These are phyloP conservation scores for Uropsilus gracilis DNA, from an alignment of 2,113 vertebrate genomes.

Conservation along the genomic window DNA sequence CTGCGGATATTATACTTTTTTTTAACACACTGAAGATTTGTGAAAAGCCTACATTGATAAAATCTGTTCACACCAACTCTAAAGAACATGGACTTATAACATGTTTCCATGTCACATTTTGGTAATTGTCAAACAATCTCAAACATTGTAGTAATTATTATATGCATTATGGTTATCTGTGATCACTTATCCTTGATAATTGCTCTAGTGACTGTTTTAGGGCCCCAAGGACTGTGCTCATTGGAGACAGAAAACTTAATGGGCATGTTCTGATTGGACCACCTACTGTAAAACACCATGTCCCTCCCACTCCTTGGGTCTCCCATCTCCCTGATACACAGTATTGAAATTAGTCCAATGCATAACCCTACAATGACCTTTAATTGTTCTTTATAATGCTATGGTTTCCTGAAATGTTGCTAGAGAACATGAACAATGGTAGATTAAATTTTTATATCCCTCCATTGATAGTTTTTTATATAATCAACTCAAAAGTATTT, in stretches of 20 bases:
- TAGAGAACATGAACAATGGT: not conserved
- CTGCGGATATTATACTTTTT: not conserved
- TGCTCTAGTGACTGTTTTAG: not conserved
- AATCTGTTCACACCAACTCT: not conserved
- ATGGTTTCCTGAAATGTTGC: not conserved
- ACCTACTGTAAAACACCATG: not conserved
- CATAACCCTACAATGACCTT: not conserved
- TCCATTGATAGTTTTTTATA: not conserved
- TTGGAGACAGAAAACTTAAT: not conserved
- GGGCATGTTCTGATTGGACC: not conserved
- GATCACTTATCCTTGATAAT: not conserved
- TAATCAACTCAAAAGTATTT: not conserved
- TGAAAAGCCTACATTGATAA: not conserved
- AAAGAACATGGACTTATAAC: not conserved
- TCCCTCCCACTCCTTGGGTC: not conserved
- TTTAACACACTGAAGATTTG: not conserved
- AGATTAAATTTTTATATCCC: not conserved
- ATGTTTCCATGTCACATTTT: not conserved
- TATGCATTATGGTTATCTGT: not conserved
- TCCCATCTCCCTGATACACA: not conserved
- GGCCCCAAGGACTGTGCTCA: not conserved
- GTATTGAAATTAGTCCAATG: not conserved
- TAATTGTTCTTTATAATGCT: not conserved
- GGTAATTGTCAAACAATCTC: not conserved
- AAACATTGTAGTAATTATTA: not conserved